A percentile compares a stretch with the other conserved stretches of the same genome.
Conservation (phyloP, 2,888 invertebrate genomes). For the Diogma glabrata region DNA sequence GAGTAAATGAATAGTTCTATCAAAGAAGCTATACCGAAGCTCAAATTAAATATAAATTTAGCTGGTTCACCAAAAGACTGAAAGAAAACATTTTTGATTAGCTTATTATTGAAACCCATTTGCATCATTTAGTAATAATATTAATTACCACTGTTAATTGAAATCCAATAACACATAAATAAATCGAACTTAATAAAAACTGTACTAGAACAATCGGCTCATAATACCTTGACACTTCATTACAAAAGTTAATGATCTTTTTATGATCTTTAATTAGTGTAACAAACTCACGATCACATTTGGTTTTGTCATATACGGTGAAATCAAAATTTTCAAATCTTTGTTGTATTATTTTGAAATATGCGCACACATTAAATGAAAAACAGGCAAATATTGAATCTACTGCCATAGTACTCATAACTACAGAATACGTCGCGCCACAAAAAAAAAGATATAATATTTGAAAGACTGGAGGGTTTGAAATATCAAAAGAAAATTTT, state of each 20-base stretch:
- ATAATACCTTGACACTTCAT: too few relatives aligned
- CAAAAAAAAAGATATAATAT: too few relatives aligned
- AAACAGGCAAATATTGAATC: not conserved
- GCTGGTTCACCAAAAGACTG: conserved; percentile 9
- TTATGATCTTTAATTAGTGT: not conserved
- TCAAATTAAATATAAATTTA: too few relatives aligned
- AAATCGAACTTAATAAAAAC: conserved; percentile 10
- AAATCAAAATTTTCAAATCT: not conserved
- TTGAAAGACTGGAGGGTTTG: too few relatives aligned
- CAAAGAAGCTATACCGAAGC: too few relatives aligned
- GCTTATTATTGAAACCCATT: not conserved
- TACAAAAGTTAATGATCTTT: too few relatives aligned
- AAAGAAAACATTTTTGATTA: too few relatives aligned
- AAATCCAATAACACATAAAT: conserved; percentile 12
- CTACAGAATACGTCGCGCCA: too few relatives aligned
- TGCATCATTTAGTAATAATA: not conserved
- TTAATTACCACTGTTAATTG: conserved; percentile 5
- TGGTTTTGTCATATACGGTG: not conserved
- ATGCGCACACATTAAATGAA: not conserved
- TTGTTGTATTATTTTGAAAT: not conserved
- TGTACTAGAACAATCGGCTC: conserved; percentile 6
- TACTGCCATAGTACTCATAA: not conserved
- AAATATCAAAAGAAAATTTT: too few relatives aligned
- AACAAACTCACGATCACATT: not conserved
- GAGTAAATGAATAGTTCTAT: conserved; percentile 12